phyloP scores from a whole-genome alignment of 2,113 vertebrate genomes.

The Xiphophorus couchianus region DNA sequence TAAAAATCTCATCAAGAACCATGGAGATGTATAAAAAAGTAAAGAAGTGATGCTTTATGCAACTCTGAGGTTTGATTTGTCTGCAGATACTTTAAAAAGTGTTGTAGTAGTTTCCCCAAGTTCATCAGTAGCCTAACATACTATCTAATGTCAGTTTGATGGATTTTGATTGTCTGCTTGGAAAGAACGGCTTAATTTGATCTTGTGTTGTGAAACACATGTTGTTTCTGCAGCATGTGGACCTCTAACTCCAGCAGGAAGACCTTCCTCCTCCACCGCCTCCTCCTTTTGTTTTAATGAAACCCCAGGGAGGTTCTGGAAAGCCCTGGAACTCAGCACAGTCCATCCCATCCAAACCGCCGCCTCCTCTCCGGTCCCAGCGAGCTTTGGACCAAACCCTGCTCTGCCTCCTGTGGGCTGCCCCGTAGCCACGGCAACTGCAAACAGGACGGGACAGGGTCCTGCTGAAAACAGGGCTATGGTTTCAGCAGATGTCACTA shows the following conservation, averaged over 20 bases:
- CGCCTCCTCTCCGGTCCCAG: constrained; percentile 84
- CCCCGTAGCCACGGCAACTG: constrained; percentile 60
- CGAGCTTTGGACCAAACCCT: constrained; percentile 79
- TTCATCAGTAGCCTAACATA: background rate
- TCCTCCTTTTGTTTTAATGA: constrained; percentile 88
- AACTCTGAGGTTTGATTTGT: too few relatives aligned
- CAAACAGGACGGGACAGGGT: constrained; percentile 66
- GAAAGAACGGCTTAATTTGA: background rate
- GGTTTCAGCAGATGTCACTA: constrained; percentile 71
- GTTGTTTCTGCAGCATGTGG: background rate
- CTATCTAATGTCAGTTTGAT: background rate
- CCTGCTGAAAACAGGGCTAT: constrained; percentile 49
- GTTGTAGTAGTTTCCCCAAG: background rate
- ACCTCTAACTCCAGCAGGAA: constrained; percentile 89
- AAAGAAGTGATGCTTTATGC: too few relatives aligned
- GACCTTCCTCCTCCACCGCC: constrained; percentile 78
- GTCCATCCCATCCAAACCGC: constrained; percentile 91
- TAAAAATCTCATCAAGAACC: too few relatives aligned
- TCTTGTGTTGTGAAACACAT: background rate
- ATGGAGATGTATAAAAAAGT: too few relatives aligned
- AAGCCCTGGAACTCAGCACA: constrained; percentile 89
- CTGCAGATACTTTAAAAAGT: too few relatives aligned
- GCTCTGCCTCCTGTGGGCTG: constrained; percentile 60
- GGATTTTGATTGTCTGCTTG: background rate
- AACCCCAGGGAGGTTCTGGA: constrained; percentile 88